These are phyloP conservation scores for Malacosoma neustria DNA, from an alignment of 2,888 invertebrate species.

Conservation along the genomic window DNA sequence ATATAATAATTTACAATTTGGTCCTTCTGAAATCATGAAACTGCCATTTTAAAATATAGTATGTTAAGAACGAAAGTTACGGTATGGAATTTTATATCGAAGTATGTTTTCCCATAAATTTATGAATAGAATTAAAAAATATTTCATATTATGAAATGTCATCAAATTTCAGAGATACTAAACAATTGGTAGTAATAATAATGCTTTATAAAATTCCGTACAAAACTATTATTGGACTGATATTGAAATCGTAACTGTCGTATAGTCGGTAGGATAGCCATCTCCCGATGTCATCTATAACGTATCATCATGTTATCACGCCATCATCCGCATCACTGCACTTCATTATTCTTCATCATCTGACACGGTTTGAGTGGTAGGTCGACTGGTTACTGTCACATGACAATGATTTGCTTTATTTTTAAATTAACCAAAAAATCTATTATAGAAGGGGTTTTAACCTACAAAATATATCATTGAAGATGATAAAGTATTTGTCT, in stretches of 20 bases:
- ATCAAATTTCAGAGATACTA: not conserved
- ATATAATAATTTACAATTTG: constrained; percentile 61
- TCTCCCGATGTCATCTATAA: constrained; percentile 22
- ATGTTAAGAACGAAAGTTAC: constrained; percentile 30
- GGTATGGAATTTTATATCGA: constrained; percentile 2
- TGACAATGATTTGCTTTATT: too few relatives aligned
- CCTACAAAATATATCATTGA: too few relatives aligned
- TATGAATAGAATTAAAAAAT: too few relatives aligned
- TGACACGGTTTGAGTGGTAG: constrained; percentile 64
- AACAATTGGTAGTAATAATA: not conserved
- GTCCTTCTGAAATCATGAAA: constrained; percentile 46
- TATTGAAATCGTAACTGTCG: constrained; percentile 41
- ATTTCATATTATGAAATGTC: too few relatives aligned
- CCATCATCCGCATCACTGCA: constrained; percentile 69
- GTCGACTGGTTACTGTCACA: constrained; percentile 37
- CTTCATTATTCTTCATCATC: constrained; percentile 54
- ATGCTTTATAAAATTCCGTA: constrained; percentile 8
- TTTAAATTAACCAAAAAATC: too few relatives aligned
- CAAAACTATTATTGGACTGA: constrained; percentile 36
- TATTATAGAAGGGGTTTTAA: too few relatives aligned
- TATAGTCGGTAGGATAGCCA: constrained; percentile 41
- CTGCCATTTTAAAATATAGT: constrained; percentile 60
- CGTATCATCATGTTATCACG: constrained; percentile 28
- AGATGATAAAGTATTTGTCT: too few relatives aligned
- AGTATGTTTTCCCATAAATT: too few relatives aligned